Evolutionary conservation across 2,113 vertebrate genomes (phyloP), one percentile per base, ranked within the genome.

Genomic region (Osmerus eperlanus): DNA sequence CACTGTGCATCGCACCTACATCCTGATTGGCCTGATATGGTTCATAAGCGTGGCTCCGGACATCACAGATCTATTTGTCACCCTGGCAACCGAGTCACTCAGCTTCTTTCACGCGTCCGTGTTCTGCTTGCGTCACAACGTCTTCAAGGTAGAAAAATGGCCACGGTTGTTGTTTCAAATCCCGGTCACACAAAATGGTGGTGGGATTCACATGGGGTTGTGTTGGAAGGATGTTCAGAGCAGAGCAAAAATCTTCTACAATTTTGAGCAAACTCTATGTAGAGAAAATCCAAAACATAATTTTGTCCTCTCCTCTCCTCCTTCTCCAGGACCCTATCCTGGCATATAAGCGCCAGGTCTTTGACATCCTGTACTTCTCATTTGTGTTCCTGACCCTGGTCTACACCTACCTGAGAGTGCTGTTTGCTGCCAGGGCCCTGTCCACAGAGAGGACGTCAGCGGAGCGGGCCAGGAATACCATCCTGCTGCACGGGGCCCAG

Each of bases 401-500:
- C 19, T 88, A 80, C 84, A 92, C 90, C 11, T 91, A 92, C 0
- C n/a, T 93, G 59, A 81, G 72, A 65, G 71, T 93, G 68, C 6
- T 91, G 71, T 88, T 86, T 51, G 80, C 78, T 0, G 90, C 89
- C 3, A 67, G 65, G 25, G 86, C 83, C 0, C 58, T 85, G 14
- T 84, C 90, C 54, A 79, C 85, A 0, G 73, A 90, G 28, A 88
- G 59, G 62, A 41, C 15, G 0, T 90, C 77, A 0, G 86, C 88
- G 3, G 79, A 86, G 55, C 81, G 67, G 2, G 90, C 88, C 47
- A 85, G 86, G 54, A 92, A 87, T 75, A 93, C 90, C 78, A 91
- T 93, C 81, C 71, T 92, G 47, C 81, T 93, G 1, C 92, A 93
- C 32, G 92, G 90, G 0, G 79, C 41, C 1, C 91, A 93, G 86